phyloP scores from a whole-genome alignment of 2,113 vertebrate species.

The Perca flavescens region DNA sequence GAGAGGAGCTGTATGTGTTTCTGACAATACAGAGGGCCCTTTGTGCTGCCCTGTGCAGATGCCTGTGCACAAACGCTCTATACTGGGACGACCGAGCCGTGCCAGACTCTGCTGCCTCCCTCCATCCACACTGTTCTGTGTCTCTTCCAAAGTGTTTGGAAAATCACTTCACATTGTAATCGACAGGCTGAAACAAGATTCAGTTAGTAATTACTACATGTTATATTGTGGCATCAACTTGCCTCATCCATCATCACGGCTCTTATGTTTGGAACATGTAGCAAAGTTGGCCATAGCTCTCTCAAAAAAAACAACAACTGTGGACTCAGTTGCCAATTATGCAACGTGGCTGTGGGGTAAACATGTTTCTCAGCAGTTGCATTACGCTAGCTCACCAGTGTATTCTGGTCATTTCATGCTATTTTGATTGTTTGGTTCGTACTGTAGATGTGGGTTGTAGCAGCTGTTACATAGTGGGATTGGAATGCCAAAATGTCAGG shows the following conservation, averaged over 20 bases:
- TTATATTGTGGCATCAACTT: no score
- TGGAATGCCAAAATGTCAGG: neutral
- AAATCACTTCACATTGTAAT: neutral
- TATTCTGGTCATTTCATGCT: neutral
- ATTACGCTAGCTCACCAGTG: neutral
- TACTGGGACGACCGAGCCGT: conserved; percentile 61
- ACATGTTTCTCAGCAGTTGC: neutral
- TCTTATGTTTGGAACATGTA: neutral
- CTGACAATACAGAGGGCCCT: conserved; percentile 71
- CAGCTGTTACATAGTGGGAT: neutral
- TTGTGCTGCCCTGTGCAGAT: conserved; percentile 74
- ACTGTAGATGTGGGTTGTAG: neutral
- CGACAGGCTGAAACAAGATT: conserved; percentile 11
- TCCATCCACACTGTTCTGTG: conserved; percentile 32
- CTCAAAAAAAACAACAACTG: neutral
- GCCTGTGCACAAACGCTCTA: conserved; percentile 67
- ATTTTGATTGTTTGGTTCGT: neutral
- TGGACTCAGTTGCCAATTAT: neutral
- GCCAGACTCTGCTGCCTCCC: conserved; percentile 70
- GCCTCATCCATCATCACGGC: neutral
- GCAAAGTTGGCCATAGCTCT: neutral
- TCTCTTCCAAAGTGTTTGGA: conserved; percentile 28
- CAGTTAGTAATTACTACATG: neutral
- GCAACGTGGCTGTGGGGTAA: no score
- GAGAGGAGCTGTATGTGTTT: conserved; percentile 43